These are phyloP conservation scores for Heliconius hortense DNA, from an alignment of 2,888 invertebrate genomes.

Conservation along the genomic window DNA sequence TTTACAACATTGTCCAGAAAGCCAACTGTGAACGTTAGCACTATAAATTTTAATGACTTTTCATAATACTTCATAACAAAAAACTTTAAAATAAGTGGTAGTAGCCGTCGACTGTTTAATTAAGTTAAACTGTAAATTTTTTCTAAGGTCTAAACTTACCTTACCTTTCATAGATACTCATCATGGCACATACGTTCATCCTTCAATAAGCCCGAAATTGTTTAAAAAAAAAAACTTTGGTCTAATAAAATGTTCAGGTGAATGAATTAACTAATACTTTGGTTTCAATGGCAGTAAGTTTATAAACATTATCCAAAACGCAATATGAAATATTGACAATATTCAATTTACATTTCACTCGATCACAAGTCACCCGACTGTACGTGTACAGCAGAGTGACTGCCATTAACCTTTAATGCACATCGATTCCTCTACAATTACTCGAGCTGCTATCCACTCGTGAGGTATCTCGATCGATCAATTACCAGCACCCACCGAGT, in stretches of 20 bases:
- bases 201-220: too few relatives aligned
- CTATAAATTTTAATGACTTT: slow-evolving; percentile 8
- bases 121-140: too few relatives aligned
- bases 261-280: background rate
- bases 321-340: background rate
- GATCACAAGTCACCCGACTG: background rate
- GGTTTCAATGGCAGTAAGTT: background rate
- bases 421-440: background rate
- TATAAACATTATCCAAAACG: background rate
- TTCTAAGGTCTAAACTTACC: too few relatives aligned
- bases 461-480: background rate
- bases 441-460: background rate
- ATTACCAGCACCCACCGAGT: background rate
- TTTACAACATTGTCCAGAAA: background rate
- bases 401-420: background rate
- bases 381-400: background rate
- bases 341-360: background rate
- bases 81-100: background rate
- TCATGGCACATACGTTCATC: background rate
- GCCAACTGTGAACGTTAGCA: background rate
- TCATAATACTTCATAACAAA: background rate
- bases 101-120: background rate
- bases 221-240: too few relatives aligned
- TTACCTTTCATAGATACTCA: background rate
- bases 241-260: too few relatives aligned